Evolutionary conservation across 1,140 invertebrate genomes (phyloP), one percentile per base, ranked within the genome.

Genomic region (Pristionchus pacificus): DNA sequence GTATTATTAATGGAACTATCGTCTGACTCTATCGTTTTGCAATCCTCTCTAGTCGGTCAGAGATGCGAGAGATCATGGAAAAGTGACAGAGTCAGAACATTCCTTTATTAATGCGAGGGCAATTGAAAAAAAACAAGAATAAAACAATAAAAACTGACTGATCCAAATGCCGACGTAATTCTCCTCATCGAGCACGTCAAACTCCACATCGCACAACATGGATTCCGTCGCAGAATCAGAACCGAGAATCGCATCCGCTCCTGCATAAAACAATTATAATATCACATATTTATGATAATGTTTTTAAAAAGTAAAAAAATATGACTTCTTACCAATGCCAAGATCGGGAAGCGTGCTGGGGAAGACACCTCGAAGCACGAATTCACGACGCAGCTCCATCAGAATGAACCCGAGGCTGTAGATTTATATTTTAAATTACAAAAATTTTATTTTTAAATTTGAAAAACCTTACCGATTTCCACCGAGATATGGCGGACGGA

Each of bases 301-400:
- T 49, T 3, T 49, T 10, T 38, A 61, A 61, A 6, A 61, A 30
- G 25, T 61, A 13, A 30, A 61, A 19, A 19, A 57, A 19, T 57
- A 19, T 57, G 24, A 24, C 19, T 19, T 19, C 24, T 10, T 81
- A 24, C 63, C 38, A 49, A 84, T 68, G 15, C 63, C 33, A 29
- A 83, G 31, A 64, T 83, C 80, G 2, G 82, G 82, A 6, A 84
- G 65, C 59, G 77, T 72, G 6, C 81, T 71, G 14, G 81, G 80
- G 57, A 83, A 83, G 32, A 79, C 77, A 28, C 82, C 81, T 29
- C 70, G 65, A 10, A 83, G 74, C n/a, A 82, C 77, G 60, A 83
- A 84, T 65, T 83, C 82, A 63, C 82, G 14, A 28, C 81, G 66
- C 19, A 83, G 68, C 59, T 84, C 81, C 81, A 83, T 83, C 1